Percentiles rank a stretch among this genome's conserved stretches.
phyloP scores from a whole-genome alignment of 2,113 vertebrate genomes.

The Heptranchias perlo region DNA sequence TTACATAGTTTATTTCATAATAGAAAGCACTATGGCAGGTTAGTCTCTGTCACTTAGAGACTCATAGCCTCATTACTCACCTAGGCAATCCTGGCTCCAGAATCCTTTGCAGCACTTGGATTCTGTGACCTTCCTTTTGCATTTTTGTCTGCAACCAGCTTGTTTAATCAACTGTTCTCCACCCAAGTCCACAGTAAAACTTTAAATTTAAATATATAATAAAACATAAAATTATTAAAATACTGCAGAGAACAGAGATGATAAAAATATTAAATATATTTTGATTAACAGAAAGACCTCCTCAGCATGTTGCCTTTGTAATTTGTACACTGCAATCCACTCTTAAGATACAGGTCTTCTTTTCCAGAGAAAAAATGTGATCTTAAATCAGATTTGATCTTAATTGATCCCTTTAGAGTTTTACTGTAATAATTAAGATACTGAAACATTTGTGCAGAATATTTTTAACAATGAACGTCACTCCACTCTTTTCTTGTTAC shows the following conservation, averaged over 20 bases:
- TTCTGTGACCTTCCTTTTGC: constrained; percentile 56
- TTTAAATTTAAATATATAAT: constrained; percentile 52
- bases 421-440: neutral
- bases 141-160: constrained; percentile 66
- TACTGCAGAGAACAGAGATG: neutral
- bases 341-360: neutral
- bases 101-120: constrained; percentile 74
- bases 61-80: constrained; percentile 55
- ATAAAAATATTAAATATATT: neutral
- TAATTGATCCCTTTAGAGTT: neutral
- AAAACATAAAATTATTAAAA: constrained; percentile 42
- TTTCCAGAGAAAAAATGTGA: neutral
- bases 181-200: constrained; percentile 71
- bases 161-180: constrained; percentile 50
- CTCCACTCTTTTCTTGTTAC: neutral
- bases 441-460: neutral
- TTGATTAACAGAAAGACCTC: neutral
- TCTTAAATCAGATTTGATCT: neutral
- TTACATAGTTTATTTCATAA: neutral
- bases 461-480: neutral
- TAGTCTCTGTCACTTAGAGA: neutral
- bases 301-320: neutral
- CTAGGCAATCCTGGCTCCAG: constrained; percentile 75
- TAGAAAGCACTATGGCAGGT: neutral
- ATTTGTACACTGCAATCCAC: neutral